phyloP scores from a whole-genome alignment of 2,888 invertebrate genomes.

The Drosophila prolongata region DNA sequence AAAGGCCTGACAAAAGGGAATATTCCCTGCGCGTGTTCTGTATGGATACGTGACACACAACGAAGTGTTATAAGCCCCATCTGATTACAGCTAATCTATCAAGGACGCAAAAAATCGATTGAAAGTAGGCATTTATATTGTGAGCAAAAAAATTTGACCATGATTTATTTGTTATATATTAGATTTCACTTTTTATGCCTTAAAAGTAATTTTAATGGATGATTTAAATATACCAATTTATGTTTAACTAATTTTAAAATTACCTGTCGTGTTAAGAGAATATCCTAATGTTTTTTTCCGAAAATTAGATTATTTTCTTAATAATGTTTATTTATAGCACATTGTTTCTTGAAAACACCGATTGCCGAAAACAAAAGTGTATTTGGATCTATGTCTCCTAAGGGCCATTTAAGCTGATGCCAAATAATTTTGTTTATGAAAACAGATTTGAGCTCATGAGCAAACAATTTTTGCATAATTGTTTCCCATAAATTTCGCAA shows the following conservation, averaged over 20 bases:
- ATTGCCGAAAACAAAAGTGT: neutral
- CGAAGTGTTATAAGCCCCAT: slow-evolving; percentile 16
- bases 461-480: slow-evolving; percentile 28
- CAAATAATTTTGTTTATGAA: slow-evolving; percentile 16
- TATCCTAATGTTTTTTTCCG: too few relatives aligned
- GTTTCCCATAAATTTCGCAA: slow-evolving; percentile 30
- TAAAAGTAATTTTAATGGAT: too few relatives aligned
- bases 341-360: too few relatives aligned
- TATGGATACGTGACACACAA: slow-evolving; percentile 11
- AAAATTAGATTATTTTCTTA: too few relatives aligned
- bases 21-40: slow-evolving; percentile 1
- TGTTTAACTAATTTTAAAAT: too few relatives aligned
- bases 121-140: slow-evolving; percentile 14
- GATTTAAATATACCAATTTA: too few relatives aligned
- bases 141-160: neutral
- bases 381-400: neutral
- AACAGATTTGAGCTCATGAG: slow-evolving; percentile 19
- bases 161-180: too few relatives aligned
- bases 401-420: neutral
- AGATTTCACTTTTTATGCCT: too few relatives aligned
- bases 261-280: too few relatives aligned
- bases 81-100: slow-evolving; percentile 31
- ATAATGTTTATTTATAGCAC: too few relatives aligned
- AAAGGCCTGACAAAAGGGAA: slow-evolving; percentile 32
- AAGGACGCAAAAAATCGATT: slow-evolving; percentile 20